Conservation (phyloP, 2,888 invertebrate genomes). For the Sipha maydis region DNA sequence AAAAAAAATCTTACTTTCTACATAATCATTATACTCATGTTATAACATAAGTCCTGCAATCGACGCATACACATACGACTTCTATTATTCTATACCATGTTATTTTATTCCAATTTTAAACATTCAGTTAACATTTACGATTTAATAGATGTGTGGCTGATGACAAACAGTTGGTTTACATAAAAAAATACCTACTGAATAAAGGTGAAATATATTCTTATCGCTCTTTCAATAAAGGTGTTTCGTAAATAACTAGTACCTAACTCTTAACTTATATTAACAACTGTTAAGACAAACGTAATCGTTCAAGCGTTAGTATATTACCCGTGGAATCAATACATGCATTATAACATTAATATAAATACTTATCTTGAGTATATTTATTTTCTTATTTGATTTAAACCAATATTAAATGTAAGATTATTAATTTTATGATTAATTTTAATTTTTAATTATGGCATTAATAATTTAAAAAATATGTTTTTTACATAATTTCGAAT, state of each 20-base stretch:
- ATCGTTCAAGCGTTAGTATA: background rate
- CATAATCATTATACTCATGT: too few relatives aligned
- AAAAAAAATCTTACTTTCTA: too few relatives aligned
- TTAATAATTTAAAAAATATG: too few relatives aligned
- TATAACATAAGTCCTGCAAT: too few relatives aligned
- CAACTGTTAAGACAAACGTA: conserved; percentile 33
- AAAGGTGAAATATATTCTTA: conserved; percentile 24
- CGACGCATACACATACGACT: too few relatives aligned
- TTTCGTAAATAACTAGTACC: background rate
- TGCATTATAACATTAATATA: background rate
- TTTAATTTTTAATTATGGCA: too few relatives aligned
- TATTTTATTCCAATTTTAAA: background rate
- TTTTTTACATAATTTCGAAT: too few relatives aligned
- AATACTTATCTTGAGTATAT: too few relatives aligned
- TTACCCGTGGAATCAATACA: background rate
- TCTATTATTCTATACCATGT: too few relatives aligned
- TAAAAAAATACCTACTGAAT: background rate
- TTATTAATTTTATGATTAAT: too few relatives aligned
- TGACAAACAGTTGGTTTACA: conserved; percentile 26
- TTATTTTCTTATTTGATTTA: too few relatives aligned
- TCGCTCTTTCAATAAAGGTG: background rate
- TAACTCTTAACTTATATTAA: conserved; percentile 1
- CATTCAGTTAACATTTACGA: background rate
- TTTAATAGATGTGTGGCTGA: background rate
- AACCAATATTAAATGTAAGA: too few relatives aligned